Base-by-base conservation (phyloP, 2,797 vertebrate species). In the Lates japonicus region DNA sequence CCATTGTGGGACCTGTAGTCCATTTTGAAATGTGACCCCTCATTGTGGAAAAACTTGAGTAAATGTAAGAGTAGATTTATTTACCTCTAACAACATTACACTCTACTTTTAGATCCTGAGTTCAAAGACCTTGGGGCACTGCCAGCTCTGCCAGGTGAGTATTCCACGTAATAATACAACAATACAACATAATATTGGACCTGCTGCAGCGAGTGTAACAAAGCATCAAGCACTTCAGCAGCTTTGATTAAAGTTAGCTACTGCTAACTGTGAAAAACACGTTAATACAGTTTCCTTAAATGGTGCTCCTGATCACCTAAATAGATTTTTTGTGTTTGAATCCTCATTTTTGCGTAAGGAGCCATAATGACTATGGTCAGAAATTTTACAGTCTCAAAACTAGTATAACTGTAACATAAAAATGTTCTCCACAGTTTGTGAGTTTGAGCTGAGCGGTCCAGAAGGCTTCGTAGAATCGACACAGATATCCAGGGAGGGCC, bases 381-480 rank as follows among this genome's bases (percentile, higher is more conserved):
- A 5, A 11, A 52, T 22, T 19, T 37, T 1, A 51, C n/a, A 16
- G 7, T 41, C 13, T 44, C 3, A 31, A 35, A 81, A 17, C 16
- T 3, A 39, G 11, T 5, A 19, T 52, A 20, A 13, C 10, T 25
- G 19, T 25, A 61, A 61, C 7, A 13, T 20, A 42, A 61, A 63
- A 81, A 90, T 92, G 51, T 25, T 39, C 37, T 65, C 46, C 49
- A 42, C 88, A 99, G 98, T 87, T 85, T 99, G 98, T 96, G 97
- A 99, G 82, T 99, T 99, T 97, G 97, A 99, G 88, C 94, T 97
- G 95, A 96, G 94, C n/a, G 97, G 98, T 60, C 95, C 98, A 0
- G 98, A 99, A 93, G 98, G 98, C 81, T 96, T 97, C 78, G 96
- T 98, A 78, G 97, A 99, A 82, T 99, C 98, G 19, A 14, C 92